A percentile compares a stretch with the other conserved stretches of the same genome.
phyloP scores from a whole-genome alignment of 1,140 invertebrate genomes.

The Drosophila seguyi region DNA sequence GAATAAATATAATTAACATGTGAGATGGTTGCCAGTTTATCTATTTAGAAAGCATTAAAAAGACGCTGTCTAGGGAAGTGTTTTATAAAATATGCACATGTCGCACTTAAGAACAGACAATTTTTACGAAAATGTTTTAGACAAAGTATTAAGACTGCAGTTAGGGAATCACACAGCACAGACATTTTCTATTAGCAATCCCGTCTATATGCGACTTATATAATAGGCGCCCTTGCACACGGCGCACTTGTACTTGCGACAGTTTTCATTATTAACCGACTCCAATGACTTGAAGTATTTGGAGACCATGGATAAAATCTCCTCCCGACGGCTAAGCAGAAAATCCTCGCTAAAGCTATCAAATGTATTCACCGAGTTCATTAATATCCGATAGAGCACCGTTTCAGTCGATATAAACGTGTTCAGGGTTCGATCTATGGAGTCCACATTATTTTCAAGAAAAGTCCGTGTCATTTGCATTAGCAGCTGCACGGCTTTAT shows the following conservation, averaged over 20 bases:
- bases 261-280: constrained; percentile 15
- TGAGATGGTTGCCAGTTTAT: neutral
- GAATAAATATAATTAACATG: constrained; percentile 1
- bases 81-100: neutral
- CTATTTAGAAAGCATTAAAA: neutral
- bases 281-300: constrained; percentile 62
- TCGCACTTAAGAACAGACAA: neutral
- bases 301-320: constrained; percentile 54
- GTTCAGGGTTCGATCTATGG: constrained; percentile 61
- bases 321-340: constrained; percentile 42
- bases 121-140: neutral
- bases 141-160: neutral
- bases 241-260: constrained; percentile 46
- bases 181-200: neutral
- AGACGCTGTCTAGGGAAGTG: neutral
- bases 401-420: constrained; percentile 75
- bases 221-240: constrained; percentile 67
- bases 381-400: constrained; percentile 68
- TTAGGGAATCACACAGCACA: neutral
- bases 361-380: constrained; percentile 66
- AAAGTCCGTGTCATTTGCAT: constrained; percentile 65
- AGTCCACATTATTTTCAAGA: constrained; percentile 62
- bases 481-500: constrained; percentile 51
- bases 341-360: constrained; percentile 56
- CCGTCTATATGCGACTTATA: constrained; percentile 50